Evolutionary conservation across 1,140 invertebrate species (phyloP), one percentile per base, ranked within the genome.

Genomic region (Drosophila pallidifrons): DNA sequence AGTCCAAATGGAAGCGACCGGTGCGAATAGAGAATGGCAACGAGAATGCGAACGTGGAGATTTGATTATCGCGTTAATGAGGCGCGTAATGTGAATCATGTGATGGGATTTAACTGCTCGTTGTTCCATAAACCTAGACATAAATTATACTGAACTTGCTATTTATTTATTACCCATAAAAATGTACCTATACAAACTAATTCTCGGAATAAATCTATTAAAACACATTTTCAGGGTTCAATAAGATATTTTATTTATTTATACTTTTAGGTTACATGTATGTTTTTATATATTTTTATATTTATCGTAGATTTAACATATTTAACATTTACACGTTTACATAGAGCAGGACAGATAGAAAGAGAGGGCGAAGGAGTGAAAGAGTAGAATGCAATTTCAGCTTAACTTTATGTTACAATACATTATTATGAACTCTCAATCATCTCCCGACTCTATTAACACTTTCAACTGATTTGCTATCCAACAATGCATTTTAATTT

Each of bases 241-340:
- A 89, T 85, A 51, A 85, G 79, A 90, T 89, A 81, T 67, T 85
- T 89, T 89, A 74, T 81, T 88, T 67, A 74, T 59, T 67, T 75
- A 59, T 79, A 82, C 63, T 63, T 79, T 70, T 71, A 65, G 82
- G 75, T 82, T 86, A 82, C 76, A 79, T 46, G 41, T 75, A 60
- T 77, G 66, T 78, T 49, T 72, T 67, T 68, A 67, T 38, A 55
- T 55, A 67, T 25, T 25, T 25, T 25, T 11, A 59, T 74, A 70
- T 77, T 79, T 83, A 58, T 70, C 47, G 38, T 82, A 66, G 35
- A 5, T 77, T 74, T 70, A 85, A 83, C 60, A 65, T 73, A 66
- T 80, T 80, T 68, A 83, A 85, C 81, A 83, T 86, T 87, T 77
- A 83, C 66, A 75, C 55, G 70, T 60, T 25, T 71, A 78, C 47